phyloP scores from a whole-genome alignment of 2,797 vertebrate genomes.

The Sciurus carolinensis region DNA sequence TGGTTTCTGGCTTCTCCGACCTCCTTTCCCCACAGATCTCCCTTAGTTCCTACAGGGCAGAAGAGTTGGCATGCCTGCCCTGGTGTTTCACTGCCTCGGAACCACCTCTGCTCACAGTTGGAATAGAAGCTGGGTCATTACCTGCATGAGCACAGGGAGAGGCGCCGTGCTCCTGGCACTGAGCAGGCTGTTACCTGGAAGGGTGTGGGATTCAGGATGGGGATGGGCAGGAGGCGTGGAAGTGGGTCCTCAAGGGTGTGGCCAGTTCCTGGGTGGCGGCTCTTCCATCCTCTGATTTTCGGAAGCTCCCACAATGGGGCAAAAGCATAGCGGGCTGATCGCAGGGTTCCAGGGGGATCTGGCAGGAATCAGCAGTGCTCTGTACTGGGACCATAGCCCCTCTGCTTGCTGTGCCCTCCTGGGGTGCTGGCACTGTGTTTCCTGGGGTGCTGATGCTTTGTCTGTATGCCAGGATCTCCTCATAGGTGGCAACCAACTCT shows the following conservation, averaged over 20 bases:
- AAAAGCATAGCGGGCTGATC: rapidly evolving
- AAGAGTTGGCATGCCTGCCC: too few species aligned
- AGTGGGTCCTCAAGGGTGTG: rapidly evolving
- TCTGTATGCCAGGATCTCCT: not conserved
- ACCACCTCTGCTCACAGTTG: not conserved
- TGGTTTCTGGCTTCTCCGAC: not conserved
- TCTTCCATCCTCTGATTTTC: not conserved
- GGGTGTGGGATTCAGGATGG: rapidly evolving
- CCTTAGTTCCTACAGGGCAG: not conserved
- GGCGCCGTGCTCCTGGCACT: not conserved
- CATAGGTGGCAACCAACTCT: rapidly evolving
- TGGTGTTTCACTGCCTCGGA: not conserved
- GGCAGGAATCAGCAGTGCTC: rapidly evolving
- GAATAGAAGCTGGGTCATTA: not conserved
- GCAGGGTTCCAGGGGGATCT: too few species aligned
- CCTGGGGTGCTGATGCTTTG: rapidly evolving
- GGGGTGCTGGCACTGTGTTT: too few species aligned
- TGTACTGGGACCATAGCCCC: rapidly evolving
- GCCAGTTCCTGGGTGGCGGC: not conserved
- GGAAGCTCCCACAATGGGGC: rapidly evolving
- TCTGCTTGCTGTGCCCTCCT: too few species aligned
- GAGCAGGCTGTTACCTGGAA: rapidly evolving
- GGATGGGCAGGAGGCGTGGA: rapidly evolving
- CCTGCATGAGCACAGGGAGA: not conserved
- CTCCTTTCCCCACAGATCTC: not conserved